Evolutionary conservation across 2,888 invertebrate species (phyloP), one percentile per base, ranked within the genome.

Genomic region (Papilio protenor): DNA sequence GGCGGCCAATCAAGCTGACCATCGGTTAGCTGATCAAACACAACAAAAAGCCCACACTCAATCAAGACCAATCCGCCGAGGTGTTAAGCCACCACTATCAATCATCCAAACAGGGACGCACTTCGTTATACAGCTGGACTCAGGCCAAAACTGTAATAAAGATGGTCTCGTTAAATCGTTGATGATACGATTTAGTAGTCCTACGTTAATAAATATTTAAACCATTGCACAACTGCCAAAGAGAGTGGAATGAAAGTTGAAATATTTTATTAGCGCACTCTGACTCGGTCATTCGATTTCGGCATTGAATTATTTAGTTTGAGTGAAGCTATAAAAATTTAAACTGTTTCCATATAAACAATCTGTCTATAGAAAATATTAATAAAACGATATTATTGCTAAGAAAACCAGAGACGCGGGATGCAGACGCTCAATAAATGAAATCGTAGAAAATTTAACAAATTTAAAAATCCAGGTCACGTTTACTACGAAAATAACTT

Each of bases 11-110:
- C 93, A 92, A 87, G 86, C 87, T 83, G 84, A 85, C 88, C 90
- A 90, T 92, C 92, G 90, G 92, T 92, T 93, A 92, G 90, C 88
- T 91, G 90, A 92, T 92, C 93, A 94, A 93, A 93, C 89, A 92
- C 85, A 90, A 92, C 91, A 93, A 93, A 93, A 92, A 91, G 89
- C 90, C 90, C 88, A 92, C 92, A 90, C 91, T 92, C 93, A 92
- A 94, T 94, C 94, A 94, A 91, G 89, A 90, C 86, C 87, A 85
- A 88, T 87, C 88, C 89, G 91, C 87, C 89, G 91, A 93, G 93
- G 93, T 93, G 93, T 91, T 92, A 91, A 91, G 88, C 90, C 88
- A 88, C 87, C 87, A 87, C 92, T 88, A 94, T 94, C 93, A 93
- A 94, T 94, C 94, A 94, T 88, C 81, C 83, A 79, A 45, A 86